Evolutionary conservation across 53 echinoderm and acorn worm species (phyloP).

Genomic region (Glandiceps talaboti): DNA sequence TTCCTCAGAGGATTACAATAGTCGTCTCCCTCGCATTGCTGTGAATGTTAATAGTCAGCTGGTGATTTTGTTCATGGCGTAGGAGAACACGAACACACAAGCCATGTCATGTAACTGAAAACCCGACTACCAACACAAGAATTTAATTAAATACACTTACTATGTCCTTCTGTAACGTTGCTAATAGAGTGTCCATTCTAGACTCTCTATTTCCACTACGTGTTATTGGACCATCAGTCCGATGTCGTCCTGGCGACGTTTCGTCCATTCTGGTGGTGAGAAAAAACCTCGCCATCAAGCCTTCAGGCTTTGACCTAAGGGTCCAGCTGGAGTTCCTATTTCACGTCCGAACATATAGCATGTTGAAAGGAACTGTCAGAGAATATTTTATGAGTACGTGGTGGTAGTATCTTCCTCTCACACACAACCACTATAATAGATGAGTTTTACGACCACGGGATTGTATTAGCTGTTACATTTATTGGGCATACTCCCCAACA

Average conservation of each 20-base stretch:
- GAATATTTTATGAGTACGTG: not conserved
- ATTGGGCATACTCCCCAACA: not conserved
- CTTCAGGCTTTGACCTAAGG: not conserved
- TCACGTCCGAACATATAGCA: not conserved
- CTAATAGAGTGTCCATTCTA: not conserved
- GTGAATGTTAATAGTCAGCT: too few species aligned
- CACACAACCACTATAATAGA: not conserved
- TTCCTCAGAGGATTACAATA: too few species aligned
- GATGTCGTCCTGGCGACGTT: not conserved
- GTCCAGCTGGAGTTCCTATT: not conserved
- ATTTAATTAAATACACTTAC: not conserved
- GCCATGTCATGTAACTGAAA: too few species aligned
- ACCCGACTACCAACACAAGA: too few species aligned
- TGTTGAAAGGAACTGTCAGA: not conserved
- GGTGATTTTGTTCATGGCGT: too few species aligned
- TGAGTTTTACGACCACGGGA: not conserved
- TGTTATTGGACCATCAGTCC: not conserved
- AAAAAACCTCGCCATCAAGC: too few species aligned
- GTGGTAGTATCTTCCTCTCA: not conserved
- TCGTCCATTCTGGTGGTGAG: conserved; percentile 1
- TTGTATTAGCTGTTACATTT: not conserved
- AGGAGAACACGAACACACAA: too few species aligned
- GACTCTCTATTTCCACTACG: not conserved
- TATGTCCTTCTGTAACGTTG: not conserved
- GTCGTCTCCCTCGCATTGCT: too few species aligned